A percentile compares a stretch with the other conserved stretches of the same genome.
phyloP scores from a whole-genome alignment of 2,797 vertebrate species.

The Chiroxiphia lanceolata region DNA sequence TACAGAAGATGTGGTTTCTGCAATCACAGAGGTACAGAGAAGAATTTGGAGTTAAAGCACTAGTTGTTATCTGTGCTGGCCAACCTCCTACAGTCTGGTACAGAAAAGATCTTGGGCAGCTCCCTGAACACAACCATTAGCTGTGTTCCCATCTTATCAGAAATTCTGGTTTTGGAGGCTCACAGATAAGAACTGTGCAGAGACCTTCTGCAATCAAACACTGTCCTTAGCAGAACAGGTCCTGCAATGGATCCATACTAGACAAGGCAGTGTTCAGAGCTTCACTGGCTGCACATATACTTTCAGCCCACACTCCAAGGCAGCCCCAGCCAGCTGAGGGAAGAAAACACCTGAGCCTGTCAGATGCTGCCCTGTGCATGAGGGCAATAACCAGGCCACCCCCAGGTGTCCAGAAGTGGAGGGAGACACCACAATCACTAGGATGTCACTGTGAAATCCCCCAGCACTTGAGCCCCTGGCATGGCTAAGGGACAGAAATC shows the following conservation, averaged over 20 bases:
- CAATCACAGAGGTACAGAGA: background rate
- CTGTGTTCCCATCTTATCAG: background rate
- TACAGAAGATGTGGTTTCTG: slow-evolving; percentile 73
- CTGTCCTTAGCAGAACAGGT: background rate
- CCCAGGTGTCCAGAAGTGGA: background rate
- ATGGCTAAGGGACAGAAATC: background rate
- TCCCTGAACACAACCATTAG: background rate
- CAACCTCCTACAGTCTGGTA: background rate
- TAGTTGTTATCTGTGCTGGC: background rate
- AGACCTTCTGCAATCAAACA: background rate
- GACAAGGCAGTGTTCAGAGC: background rate
- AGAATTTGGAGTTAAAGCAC: background rate
- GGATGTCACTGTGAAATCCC: background rate
- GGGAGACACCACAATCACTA: fast-evolving
- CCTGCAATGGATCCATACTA: background rate
- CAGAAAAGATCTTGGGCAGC: background rate
- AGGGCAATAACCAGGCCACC: background rate
- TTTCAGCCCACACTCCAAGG: background rate
- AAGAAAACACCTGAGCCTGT: background rate
- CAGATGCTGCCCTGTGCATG: background rate
- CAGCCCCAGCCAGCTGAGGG: background rate
- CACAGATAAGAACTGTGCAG: background rate
- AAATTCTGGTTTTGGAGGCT: background rate
- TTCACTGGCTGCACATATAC: background rate
- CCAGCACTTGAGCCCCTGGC: background rate